phyloP scores from a whole-genome alignment of 2,797 vertebrate species.

The Coracias cyanogaster region DNA sequence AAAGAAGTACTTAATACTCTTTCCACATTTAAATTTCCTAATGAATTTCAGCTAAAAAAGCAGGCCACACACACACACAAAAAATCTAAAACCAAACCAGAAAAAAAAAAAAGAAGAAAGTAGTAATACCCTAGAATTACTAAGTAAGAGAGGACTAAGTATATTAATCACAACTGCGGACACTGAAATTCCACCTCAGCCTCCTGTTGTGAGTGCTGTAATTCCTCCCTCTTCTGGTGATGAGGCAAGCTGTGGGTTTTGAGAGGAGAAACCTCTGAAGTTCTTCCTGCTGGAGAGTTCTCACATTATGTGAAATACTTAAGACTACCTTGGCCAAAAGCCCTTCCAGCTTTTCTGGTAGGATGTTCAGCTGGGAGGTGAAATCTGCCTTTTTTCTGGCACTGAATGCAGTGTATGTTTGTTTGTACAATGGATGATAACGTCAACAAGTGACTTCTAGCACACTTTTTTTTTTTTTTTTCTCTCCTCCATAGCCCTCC shows the following conservation, averaged over 20 bases:
- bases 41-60: background rate
- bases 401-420: background rate
- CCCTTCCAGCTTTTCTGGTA: background rate
- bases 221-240: background rate
- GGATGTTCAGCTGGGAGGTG: background rate
- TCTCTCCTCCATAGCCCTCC: background rate
- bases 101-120: background rate
- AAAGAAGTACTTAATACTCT: background rate
- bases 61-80: background rate
- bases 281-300: background rate
- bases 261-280: background rate
- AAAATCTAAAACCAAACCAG: no score
- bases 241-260: background rate
- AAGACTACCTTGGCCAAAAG: background rate
- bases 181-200: background rate
- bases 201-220: background rate
- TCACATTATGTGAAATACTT: accelerated
- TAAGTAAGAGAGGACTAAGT: background rate
- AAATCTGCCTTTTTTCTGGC: background rate
- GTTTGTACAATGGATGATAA: background rate
- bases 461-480: no score
- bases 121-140: background rate
- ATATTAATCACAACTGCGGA: no score
- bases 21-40: background rate
- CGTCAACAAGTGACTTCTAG: background rate